Percentiles rank a stretch among this genome's conserved stretches.
Conservation (phyloP, 2,113 vertebrate species). For the Myrmophylax atrothorax region DNA sequence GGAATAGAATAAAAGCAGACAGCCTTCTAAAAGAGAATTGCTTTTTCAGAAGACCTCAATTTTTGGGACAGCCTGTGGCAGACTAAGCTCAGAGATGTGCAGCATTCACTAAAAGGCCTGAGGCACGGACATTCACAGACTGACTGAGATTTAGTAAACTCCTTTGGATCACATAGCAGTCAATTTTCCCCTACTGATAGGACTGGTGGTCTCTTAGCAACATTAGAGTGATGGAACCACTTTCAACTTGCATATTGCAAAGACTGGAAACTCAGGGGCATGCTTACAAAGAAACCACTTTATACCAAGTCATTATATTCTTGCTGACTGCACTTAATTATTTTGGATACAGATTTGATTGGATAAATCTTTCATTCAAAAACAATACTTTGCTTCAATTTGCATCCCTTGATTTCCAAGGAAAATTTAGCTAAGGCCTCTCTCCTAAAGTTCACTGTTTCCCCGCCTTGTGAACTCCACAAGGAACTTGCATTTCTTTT, state of each 20-base stretch:
- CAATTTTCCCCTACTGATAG: neutral
- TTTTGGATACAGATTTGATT: constrained; percentile 55
- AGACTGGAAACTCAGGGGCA: neutral
- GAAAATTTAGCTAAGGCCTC: constrained; percentile 53
- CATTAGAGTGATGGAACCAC: neutral
- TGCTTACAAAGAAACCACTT: neutral
- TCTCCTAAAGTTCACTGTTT: constrained; percentile 70
- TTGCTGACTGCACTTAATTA: constrained; percentile 36
- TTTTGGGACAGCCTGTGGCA: neutral
- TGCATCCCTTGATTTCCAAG: constrained; percentile 71
- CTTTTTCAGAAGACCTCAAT: neutral
- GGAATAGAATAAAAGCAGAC: neutral
- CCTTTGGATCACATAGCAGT: neutral
- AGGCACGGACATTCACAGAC: neutral
- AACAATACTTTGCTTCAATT: constrained; percentile 61
- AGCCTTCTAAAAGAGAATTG: neutral
- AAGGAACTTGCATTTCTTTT: constrained; percentile 35
- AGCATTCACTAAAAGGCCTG: neutral
- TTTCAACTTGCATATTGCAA: neutral
- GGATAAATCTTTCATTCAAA: constrained; percentile 39
- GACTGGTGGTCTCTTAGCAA: neutral
- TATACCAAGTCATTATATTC: neutral
- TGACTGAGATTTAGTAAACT: neutral
- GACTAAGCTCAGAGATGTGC: neutral
- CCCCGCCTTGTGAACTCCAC: constrained; percentile 66